phyloP scores from a whole-genome alignment of 2,797 vertebrate genomes.

The Takifugu rubripes region DNA sequence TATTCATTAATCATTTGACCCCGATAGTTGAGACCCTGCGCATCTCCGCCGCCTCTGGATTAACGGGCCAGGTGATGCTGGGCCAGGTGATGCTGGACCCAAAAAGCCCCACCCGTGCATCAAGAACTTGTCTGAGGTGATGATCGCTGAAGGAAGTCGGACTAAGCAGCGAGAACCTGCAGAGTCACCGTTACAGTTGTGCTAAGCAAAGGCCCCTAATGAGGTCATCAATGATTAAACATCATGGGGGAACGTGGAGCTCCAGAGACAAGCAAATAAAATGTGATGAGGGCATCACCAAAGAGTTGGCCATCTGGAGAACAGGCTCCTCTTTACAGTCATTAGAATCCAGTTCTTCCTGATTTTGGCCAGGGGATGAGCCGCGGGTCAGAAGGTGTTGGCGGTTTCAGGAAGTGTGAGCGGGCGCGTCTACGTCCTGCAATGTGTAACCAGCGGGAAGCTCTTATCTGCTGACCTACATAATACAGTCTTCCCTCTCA shows the following conservation, averaged over 20 bases:
- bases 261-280: too few relatives aligned
- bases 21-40: background rate
- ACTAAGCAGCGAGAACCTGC: slow-evolving; percentile 5
- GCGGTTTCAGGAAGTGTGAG: slow-evolving; percentile 47
- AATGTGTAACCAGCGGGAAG: slow-evolving; percentile 71
- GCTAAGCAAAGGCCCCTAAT: slow-evolving; percentile 37
- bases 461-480: slow-evolving; percentile 71
- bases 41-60: slow-evolving; percentile 37
- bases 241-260: slow-evolving; percentile 18
- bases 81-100: slow-evolving; percentile 14
- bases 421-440: slow-evolving; percentile 31
- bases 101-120: slow-evolving; percentile 14
- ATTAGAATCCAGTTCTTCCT: too few relatives aligned
- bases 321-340: background rate
- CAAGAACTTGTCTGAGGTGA: too few relatives aligned
- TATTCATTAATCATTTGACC: slow-evolving; percentile 17
- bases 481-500: slow-evolving; percentile 56
- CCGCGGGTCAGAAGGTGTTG: slow-evolving; percentile 27
- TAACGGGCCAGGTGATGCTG: slow-evolving; percentile 25
- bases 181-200: slow-evolving; percentile 15
- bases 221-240: slow-evolving; percentile 27
- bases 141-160: background rate
- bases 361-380: background rate
- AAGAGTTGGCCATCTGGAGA: background rate
- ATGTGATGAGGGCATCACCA: background rate